Evolutionary conservation across 92 coral and sea anemone species (phyloP).

Genomic region (Porites divaricata): DNA sequence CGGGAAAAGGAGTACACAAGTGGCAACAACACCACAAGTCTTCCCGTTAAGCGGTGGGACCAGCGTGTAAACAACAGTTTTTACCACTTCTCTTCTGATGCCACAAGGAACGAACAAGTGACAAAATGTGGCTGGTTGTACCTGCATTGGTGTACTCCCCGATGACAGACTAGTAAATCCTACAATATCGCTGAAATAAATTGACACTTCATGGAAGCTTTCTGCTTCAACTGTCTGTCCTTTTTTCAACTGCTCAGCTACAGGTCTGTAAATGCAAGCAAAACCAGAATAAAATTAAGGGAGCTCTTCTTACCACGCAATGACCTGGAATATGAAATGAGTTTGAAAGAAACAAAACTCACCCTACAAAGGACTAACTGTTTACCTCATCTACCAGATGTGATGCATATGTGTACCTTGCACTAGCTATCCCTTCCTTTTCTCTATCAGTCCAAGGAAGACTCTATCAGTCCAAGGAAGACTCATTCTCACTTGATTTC

Average conservation of each 20-base stretch:
- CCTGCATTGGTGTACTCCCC: constrained; percentile 98
- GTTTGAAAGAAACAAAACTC: neutral
- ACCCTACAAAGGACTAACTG: neutral
- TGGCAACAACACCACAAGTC: too few species aligned
- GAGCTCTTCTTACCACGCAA: neutral
- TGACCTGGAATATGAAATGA: neutral
- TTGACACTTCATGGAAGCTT: constrained; percentile 89
- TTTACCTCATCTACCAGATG: neutral
- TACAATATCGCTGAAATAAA: constrained; percentile 97
- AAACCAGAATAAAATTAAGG: neutral
- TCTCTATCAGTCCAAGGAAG: too few species aligned
- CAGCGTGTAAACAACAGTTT: too few species aligned
- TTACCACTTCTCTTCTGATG: too few species aligned
- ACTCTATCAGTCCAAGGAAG: too few species aligned
- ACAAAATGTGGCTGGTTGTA: neutral
- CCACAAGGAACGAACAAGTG: too few species aligned
- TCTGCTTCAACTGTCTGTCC: constrained; percentile 97
- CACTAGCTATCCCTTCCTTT: too few species aligned
- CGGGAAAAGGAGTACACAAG: too few species aligned
- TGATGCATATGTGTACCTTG: too few species aligned
- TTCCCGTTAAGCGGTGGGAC: too few species aligned
- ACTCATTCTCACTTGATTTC: too few species aligned
- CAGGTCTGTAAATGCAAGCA: constrained; percentile 63
- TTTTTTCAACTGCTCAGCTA: constrained; percentile 97
- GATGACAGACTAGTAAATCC: constrained; percentile 96